Percentiles rank a stretch among this genome's conserved stretches.
phyloP scores from a whole-genome alignment of 2,888 invertebrate species.

The Drosophila fulvimacula region DNA sequence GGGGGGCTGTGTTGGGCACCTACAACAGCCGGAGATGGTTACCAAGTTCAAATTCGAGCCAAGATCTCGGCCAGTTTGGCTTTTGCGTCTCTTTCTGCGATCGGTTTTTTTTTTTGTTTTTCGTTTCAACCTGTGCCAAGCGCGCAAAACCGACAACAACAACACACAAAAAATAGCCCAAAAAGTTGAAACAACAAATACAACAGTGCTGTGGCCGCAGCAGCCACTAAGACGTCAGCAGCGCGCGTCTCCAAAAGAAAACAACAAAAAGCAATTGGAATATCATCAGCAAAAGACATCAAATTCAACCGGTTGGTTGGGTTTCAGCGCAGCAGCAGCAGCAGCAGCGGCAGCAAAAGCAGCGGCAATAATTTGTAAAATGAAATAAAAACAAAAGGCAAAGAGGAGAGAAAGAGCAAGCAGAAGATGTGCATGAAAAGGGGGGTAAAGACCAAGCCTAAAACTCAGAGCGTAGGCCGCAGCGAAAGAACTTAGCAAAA shows the following conservation, averaged over 20 bases:
- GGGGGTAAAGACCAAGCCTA: background rate
- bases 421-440: background rate
- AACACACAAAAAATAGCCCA: constrained; percentile 54
- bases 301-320: constrained; percentile 76
- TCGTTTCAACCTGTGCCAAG: constrained; percentile 74
- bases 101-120: constrained; percentile 32
- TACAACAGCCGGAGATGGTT: constrained; percentile 9
- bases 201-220: constrained; percentile 15
- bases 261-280: constrained; percentile 41
- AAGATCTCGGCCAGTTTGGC: constrained; percentile 42
- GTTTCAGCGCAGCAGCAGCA: constrained; percentile 52
- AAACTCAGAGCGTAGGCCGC: background rate
- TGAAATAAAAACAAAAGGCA: constrained; percentile 14
- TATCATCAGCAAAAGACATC: constrained; percentile 67
- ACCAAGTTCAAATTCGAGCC: constrained; percentile 40
- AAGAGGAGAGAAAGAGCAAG: constrained; percentile 13
- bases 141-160: constrained; percentile 43
- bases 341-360: too few relatives aligned
- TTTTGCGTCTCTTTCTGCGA: constrained; percentile 22
- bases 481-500: too few relatives aligned
- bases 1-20: background rate
- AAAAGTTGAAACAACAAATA: constrained; percentile 38
- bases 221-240: constrained; percentile 23
- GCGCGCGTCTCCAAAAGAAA: constrained; percentile 18
- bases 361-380: constrained; percentile 53